Conservation (phyloP, 2,797 vertebrate genomes). For the Sphenopsis melanotis region DNA sequence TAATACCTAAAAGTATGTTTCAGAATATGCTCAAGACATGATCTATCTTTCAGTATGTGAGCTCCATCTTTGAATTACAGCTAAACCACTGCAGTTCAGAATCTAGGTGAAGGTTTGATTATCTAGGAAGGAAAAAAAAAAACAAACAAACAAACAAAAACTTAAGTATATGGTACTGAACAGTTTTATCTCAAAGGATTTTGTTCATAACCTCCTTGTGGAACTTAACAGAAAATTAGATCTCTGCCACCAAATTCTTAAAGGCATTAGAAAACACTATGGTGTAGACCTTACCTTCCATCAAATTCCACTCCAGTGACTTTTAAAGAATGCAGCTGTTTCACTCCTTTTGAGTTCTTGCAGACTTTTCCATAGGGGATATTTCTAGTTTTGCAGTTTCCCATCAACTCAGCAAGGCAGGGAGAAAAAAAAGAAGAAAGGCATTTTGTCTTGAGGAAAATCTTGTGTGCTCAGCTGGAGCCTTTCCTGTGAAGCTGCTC, state of each 20-base stretch:
- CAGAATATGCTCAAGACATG: background rate
- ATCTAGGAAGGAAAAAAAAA: constrained; percentile 7
- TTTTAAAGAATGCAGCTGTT: constrained; percentile 50
- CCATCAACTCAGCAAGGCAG: background rate
- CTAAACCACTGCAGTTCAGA: background rate
- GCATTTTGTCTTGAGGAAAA: constrained; percentile 7
- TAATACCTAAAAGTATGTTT: background rate
- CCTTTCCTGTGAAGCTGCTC: background rate
- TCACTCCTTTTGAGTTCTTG: background rate
- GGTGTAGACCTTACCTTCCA: constrained; percentile 38
- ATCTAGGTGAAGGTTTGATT: constrained; percentile 11
- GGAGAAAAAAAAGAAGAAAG: background rate
- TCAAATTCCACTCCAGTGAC: constrained; percentile 39
- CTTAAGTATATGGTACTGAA: background rate
- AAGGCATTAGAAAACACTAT: background rate
- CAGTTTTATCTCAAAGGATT: constrained; percentile 12
- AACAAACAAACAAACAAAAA: background rate
- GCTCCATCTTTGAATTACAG: constrained; percentile 19
- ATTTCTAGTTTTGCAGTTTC: constrained; percentile 27
- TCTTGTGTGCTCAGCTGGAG: constrained; percentile 28
- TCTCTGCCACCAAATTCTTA: constrained; percentile 27
- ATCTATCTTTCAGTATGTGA: background rate
- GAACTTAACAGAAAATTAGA: constrained; percentile 66
- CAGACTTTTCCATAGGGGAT: constrained; percentile 36
- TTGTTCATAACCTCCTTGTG: constrained; percentile 2